Conservation (phyloP, 2,888 invertebrate genomes). For the Acanthosepion lycidas region DNA sequence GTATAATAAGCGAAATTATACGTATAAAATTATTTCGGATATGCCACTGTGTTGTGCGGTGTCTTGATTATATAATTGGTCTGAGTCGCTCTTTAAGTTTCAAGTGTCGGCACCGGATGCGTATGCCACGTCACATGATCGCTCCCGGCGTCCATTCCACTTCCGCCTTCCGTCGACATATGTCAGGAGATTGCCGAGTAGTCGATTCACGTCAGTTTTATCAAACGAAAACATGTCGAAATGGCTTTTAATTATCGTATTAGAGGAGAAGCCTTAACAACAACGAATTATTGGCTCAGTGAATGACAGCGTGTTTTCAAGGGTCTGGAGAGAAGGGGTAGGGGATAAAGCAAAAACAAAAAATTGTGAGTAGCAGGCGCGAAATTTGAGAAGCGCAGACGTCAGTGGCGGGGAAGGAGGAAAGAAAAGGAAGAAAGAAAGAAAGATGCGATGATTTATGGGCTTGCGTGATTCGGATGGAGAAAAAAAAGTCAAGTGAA, state of each 20-base stretch:
- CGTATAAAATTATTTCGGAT: neutral
- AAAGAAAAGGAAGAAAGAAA: neutral
- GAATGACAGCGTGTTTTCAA: conserved; percentile 14
- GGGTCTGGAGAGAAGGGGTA: neutral
- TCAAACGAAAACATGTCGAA: conserved; percentile 33
- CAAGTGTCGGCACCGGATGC: neutral
- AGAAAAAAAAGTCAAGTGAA: neutral
- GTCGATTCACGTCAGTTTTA: conserved; percentile 12
- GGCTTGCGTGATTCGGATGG: neutral
- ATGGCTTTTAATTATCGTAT: conserved; percentile 33
- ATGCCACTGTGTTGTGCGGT: neutral
- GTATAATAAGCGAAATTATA: neutral
- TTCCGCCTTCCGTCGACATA: conserved; percentile 33
- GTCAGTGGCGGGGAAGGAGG: neutral
- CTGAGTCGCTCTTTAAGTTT: neutral
- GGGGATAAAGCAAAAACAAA: neutral
- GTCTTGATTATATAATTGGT: conserved; percentile 1
- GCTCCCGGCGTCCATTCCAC: neutral
- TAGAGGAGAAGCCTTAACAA: neutral
- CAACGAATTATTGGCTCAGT: neutral
- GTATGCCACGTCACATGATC: neutral
- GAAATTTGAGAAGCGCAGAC: neutral
- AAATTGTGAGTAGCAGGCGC: neutral
- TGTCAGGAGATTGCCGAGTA: neutral
- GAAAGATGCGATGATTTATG: neutral